Percentiles rank a stretch among this genome's conserved stretches.
phyloP scores from a whole-genome alignment of 1,140 invertebrate species.

The Hyles euphorbiae region DNA sequence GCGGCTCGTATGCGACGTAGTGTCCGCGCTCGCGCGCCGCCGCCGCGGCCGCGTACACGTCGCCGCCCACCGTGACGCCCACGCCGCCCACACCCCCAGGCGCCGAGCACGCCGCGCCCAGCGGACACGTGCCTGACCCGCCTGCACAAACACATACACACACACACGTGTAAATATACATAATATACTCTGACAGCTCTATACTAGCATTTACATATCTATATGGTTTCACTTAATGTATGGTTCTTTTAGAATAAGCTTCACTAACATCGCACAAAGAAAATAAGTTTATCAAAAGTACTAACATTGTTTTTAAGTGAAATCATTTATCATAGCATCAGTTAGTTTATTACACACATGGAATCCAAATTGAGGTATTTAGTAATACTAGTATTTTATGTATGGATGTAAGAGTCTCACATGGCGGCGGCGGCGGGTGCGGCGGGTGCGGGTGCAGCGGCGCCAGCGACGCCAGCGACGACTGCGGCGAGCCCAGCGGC shows the following conservation, averaged over 20 bases:
- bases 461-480: constrained; percentile 55
- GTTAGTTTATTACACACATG: too few relatives aligned
- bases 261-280: too few relatives aligned
- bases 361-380: not conserved
- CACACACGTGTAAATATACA: too few relatives aligned
- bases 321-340: too few relatives aligned
- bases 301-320: too few relatives aligned
- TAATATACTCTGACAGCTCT: too few relatives aligned
- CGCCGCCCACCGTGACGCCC: constrained; percentile 9
- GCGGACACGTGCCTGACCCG: constrained; percentile 38
- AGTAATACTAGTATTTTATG: not conserved
- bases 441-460: constrained; percentile 39
- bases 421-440: constrained; percentile 12
- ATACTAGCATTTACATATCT: too few relatives aligned
- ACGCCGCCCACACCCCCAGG: constrained; percentile 14
- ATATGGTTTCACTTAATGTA: too few relatives aligned
- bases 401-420: not conserved
- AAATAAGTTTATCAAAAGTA: too few relatives aligned
- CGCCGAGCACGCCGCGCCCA: constrained; percentile 44
- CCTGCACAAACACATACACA: constrained; percentile 23
- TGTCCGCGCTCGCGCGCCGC: constrained; percentile 66
- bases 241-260: too few relatives aligned
- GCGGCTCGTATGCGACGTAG: constrained; percentile 70
- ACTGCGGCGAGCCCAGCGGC: constrained; percentile 54
- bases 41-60: constrained; percentile 58